These are phyloP conservation scores for Cyclargus thomasi DNA, from an alignment of 1,140 invertebrate genomes.

Conservation along the genomic window DNA sequence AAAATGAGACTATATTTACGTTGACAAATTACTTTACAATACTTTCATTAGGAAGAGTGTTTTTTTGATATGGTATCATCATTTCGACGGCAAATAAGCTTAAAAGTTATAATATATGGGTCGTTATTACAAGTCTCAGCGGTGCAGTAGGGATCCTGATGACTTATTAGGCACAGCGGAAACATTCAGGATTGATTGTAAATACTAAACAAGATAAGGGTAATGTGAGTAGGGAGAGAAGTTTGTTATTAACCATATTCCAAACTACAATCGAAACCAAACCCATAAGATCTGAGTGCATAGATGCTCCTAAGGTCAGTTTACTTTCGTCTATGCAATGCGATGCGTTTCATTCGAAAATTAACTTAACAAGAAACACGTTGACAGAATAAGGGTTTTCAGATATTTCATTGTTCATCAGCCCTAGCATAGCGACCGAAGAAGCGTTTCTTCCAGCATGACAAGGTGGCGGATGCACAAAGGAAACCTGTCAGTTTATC, in stretches of 20 bases:
- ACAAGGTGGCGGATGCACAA: too few relatives aligned
- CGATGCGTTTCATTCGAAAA: too few relatives aligned
- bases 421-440: too few relatives aligned
- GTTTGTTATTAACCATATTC: not conserved
- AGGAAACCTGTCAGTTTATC: too few relatives aligned
- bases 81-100: conserved; percentile 40
- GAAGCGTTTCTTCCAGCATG: too few relatives aligned
- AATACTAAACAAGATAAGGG: conserved; percentile 63
- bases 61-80: not conserved
- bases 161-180: conserved; percentile 67
- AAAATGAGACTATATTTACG: too few relatives aligned
- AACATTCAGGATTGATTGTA: conserved; percentile 67
- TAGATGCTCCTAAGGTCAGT: not conserved
- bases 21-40: not conserved
- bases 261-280: not conserved
- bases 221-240: conserved; percentile 12
- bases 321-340: not conserved
- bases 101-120: conserved; percentile 42
- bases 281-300: not conserved
- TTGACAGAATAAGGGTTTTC: too few relatives aligned
- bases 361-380: too few relatives aligned
- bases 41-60: not conserved
- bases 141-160: conserved; percentile 67
- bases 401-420: too few relatives aligned
- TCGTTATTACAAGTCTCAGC: conserved; percentile 62